Evolutionary conservation across 2,113 vertebrate genomes (phyloP).

Genomic region (Oophaga pumilio): DNA sequence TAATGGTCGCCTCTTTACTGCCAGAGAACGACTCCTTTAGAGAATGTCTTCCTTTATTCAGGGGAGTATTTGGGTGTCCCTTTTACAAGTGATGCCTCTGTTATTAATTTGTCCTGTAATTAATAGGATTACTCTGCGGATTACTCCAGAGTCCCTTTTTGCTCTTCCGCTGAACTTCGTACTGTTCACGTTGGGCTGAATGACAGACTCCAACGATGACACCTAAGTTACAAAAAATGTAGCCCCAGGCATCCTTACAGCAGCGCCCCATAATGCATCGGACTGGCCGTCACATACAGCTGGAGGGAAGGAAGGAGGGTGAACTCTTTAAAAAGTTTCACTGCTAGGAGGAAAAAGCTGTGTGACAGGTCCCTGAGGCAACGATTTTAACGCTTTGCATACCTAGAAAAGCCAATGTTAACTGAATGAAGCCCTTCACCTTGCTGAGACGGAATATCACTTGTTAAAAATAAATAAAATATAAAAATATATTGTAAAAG

Average conservation of each 20-base stretch:
- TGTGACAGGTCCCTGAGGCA: slow-evolving; percentile 40
- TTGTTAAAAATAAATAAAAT: no score
- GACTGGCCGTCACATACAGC: slow-evolving; percentile 42
- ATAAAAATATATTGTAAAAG: no score
- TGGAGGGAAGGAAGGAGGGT: slow-evolving; percentile 12
- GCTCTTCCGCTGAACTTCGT: slow-evolving; percentile 9
- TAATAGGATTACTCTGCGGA: neutral
- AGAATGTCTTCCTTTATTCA: neutral
- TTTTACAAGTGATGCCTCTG: neutral
- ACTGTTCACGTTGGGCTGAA: slow-evolving; percentile 27
- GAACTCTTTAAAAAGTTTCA: slow-evolving; percentile 42
- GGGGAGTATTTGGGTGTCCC: neutral
- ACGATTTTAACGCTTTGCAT: slow-evolving; percentile 11
- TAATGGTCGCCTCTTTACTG: neutral
- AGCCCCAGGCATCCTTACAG: slow-evolving; percentile 49
- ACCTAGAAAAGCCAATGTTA: neutral
- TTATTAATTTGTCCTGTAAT: neutral
- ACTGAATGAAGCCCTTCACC: neutral
- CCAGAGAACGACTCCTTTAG: neutral
- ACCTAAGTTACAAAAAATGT: slow-evolving; percentile 51
- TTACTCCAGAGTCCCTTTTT: neutral
- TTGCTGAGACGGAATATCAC: no score
- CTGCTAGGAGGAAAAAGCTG: slow-evolving; percentile 36
- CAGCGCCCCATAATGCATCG: slow-evolving; percentile 50
- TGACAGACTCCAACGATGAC: slow-evolving; percentile 35